Base-by-base conservation (phyloP, 2,113 vertebrate species). In the Uropsilus gracilis region DNA sequence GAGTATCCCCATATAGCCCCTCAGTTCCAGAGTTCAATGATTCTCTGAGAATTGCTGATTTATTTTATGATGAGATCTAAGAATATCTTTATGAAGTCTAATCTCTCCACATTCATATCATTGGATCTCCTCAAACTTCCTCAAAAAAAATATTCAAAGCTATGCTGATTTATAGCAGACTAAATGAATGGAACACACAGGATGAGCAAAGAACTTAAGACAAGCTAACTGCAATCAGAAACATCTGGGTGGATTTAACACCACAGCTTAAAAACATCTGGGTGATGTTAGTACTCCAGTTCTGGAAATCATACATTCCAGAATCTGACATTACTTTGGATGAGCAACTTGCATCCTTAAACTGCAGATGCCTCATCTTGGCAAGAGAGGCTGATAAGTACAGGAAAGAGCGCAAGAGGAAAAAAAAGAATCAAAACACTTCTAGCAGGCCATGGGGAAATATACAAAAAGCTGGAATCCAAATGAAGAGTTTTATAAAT, bases 241-340 rank as follows among this genome's bases (percentile, higher is more conserved):
- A 97, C 83, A 97, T 96, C 94, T 97, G 96, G 68, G 76, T 86
- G 5, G 81, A 83, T 96, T 98, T 96, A 96, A 91, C 64, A 86
- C 68, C 37, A 95, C 24, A 90, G 71, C 92, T 97, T 37, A 89
- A 86, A 94, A 96, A 95, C 83, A 97, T 95, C 96, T 97, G 96
- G 53, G 57, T 88, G 1, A 81, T 80, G 95, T 97, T 89, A 96
- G 83, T 69, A 86, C 64, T 20, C 64, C 3, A 86, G 48, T 82
- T 97, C 48, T 95, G 96, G 86, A 96, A 98, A 96, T 96, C 75
- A 39, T 46, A 77, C 42, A 5, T 95, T 87, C 42, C 17, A 30
- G 86, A 95, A 72, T 68, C 48, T 95, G 71, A 73, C 66, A 55
- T 95, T 61, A 86, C 53, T 68, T 55, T 73, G 93, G 46, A 77